A percentile compares a stretch with the other conserved stretches of the same genome.
Conservation (phyloP, 1,140 invertebrate genomes). For the Daktulosphaira vitifoliae region DNA sequence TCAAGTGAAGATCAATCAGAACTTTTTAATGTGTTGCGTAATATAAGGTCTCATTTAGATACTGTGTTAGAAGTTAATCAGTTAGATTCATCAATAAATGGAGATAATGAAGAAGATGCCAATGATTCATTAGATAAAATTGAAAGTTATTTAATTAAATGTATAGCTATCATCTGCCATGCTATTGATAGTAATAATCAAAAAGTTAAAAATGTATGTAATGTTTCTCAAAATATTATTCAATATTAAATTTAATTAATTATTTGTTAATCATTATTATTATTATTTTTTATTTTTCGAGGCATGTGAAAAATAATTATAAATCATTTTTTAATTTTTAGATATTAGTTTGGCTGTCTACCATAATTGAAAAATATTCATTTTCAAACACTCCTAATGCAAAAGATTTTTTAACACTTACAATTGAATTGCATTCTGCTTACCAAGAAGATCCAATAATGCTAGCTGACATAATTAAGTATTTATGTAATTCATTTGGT, state of each 20-base stretch:
- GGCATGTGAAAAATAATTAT: too few species aligned
- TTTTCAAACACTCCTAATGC: conserved; percentile 17
- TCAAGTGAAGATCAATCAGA: background rate
- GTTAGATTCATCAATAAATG: background rate
- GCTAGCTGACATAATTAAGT: background rate
- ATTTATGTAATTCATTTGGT: conserved; percentile 7
- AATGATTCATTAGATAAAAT: background rate
- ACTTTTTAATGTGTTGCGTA: conserved; percentile 7
- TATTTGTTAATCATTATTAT: too few species aligned
- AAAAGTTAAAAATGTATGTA: conserved; percentile 14
- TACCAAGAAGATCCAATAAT: conserved; percentile 22
- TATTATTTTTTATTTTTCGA: too few species aligned
- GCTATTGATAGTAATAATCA: background rate
- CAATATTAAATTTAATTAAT: too few species aligned
- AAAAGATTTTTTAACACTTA: background rate
- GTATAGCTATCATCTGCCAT: conserved; percentile 5
- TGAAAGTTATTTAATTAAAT: background rate
- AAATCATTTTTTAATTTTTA: background rate
- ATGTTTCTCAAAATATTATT: too few species aligned
- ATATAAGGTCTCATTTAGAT: conserved; percentile 8
- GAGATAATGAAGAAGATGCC: background rate
- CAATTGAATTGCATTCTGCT: background rate
- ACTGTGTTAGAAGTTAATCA: conserved; percentile 14
- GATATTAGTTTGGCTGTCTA: conserved; percentile 7
- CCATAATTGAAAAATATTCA: background rate